Percentiles rank a stretch among this genome's conserved stretches.
phyloP scores from a whole-genome alignment of 2,797 vertebrate species.

The Leucoraja ocellata region DNA sequence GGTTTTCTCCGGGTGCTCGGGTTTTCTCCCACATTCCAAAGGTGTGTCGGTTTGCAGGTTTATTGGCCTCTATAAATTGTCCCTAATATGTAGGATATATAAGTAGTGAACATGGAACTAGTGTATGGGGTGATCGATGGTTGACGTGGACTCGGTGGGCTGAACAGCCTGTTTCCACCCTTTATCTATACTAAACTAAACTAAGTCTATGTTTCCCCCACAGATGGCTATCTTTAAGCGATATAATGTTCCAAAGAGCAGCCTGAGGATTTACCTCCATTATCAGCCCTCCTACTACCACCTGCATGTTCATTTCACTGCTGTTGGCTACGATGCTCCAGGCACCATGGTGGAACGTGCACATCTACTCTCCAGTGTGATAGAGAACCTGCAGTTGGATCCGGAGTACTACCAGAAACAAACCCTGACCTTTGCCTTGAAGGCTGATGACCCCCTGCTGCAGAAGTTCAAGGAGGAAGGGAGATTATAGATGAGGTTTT shows the following conservation, averaged over 20 bases:
- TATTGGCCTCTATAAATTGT: no score
- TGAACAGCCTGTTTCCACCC: no score
- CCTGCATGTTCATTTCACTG: constrained; percentile 85
- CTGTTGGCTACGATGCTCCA: constrained; percentile 72
- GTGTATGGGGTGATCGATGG: no score
- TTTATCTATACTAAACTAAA: no score
- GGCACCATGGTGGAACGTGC: constrained; percentile 77
- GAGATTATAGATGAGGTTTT: constrained; percentile 45
- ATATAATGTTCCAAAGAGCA: constrained; percentile 57
- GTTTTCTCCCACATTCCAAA: no score
- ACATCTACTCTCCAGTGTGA: constrained; percentile 78
- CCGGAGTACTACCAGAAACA: constrained; percentile 63
- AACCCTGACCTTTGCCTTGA: constrained; percentile 69
- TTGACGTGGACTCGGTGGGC: no score
- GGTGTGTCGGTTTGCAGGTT: no score
- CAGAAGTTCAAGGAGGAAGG: constrained; percentile 65
- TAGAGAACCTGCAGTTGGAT: constrained; percentile 73
- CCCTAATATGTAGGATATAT: no score
- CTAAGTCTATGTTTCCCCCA: neutral
- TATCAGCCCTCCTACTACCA: constrained; percentile 95
- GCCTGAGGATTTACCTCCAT: constrained; percentile 78
- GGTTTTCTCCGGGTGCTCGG: no score
- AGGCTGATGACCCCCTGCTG: constrained; percentile 67
- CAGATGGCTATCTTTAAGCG: constrained; percentile 69
- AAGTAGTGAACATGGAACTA: no score